Evolutionary conservation across 2,888 invertebrate species (phyloP), one percentile per base, ranked within the genome.

Genomic region (Xanthorhoe spadicearia): DNA sequence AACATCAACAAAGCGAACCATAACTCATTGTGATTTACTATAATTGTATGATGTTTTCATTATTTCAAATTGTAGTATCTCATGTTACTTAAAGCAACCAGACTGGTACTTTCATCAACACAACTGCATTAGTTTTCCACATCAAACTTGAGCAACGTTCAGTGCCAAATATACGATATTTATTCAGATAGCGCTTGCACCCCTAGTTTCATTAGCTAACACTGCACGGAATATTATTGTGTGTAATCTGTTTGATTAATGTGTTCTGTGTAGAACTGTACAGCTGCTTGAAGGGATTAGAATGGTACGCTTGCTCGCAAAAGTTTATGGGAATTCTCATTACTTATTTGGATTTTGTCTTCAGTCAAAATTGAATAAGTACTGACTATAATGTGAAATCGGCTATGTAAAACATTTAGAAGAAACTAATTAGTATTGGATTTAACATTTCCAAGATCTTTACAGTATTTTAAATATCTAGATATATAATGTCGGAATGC

Each of bases 181-280:
- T 65, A 65, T 50, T 19, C 43, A 62, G 54, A 63, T 55, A 59
- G 51, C 56, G 53, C 64, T 56, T 52, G 55, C 59, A 60, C 28
- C 50, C 15, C 50, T 52, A 51, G 64, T 68, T 64, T 68, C 58
- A 68, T 68, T 68, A 68, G 67, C 56, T 63, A 69, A 65, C 53
- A 63, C 56, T 64, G 58, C 65, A 49, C 18, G 50, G 61, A 49
- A 66, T 64, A 66, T 64, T 64, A 65, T 68, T 64, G 35, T 56
- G 49, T 64, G 66, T 69, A 69, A 71, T 69, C 66, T 61, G 43
- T 63, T 54, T 64, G 64, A 72, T 69, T 61, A 72, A 72, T 69
- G 63, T 59, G 56, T 68, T 69, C 38, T 61, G 48, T 58, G 51
- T 28, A 65, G 38, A 60, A 63, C 57, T 54, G 43, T 56, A 58